These are phyloP conservation scores for Mechanitis messenoides DNA, from an alignment of 2,888 invertebrate genomes.

Conservation along the genomic window DNA sequence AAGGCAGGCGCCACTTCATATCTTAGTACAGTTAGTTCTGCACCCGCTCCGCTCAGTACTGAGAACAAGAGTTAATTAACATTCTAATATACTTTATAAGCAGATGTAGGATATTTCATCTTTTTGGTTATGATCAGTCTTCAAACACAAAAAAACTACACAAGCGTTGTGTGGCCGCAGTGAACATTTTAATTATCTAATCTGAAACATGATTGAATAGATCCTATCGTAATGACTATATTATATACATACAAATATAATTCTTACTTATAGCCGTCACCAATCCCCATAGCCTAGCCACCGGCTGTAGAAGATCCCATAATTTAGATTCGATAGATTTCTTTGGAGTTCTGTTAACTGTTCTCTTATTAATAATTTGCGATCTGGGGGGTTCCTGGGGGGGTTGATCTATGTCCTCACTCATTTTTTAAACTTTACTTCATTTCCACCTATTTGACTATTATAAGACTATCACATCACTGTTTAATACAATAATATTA, in stretches of 20 bases:
- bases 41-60: conserved; percentile 71
- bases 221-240: too few species aligned
- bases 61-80: conserved; percentile 21
- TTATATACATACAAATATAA: background rate
- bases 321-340: conserved; percentile 57
- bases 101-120: background rate
- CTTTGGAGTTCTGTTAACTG: conserved; percentile 43
- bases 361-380: conserved; percentile 31
- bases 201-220: too few species aligned
- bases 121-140: too few species aligned
- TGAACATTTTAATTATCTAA: too few species aligned
- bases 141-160: too few species aligned
- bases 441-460: conserved; percentile 20
- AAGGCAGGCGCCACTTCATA: conserved; percentile 63
- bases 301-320: conserved; percentile 66
- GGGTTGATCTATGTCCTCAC: conserved; percentile 46
- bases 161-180: too few species aligned
- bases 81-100: background rate
- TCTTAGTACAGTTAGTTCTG: conserved; percentile 59
- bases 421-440: conserved; percentile 29
- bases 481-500: background rate
- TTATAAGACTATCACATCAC: conserved; percentile 5
- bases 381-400: conserved; percentile 25
- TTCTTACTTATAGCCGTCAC: conserved; percentile 64
- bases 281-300: conserved; percentile 67